Conservation (phyloP, 2,888 invertebrate species). For the Archips xylosteana region DNA sequence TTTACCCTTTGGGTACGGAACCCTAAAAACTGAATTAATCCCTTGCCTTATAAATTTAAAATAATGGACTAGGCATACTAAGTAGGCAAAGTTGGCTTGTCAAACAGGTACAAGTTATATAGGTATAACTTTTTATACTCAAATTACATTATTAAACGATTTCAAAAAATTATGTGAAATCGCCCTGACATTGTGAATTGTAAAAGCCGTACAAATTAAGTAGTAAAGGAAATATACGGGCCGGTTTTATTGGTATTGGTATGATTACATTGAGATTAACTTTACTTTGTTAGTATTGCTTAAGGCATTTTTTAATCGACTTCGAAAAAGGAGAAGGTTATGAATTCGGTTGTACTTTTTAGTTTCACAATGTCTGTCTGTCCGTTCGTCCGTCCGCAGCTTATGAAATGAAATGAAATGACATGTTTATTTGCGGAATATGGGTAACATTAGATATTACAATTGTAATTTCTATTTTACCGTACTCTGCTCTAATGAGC, state of each 20-base stretch:
- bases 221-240: neutral
- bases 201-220: neutral
- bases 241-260: neutral
- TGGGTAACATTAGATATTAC: no score
- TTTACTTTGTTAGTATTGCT: neutral
- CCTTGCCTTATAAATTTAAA: no score
- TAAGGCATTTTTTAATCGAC: no score
- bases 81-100: conserved; percentile 5
- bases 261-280: neutral
- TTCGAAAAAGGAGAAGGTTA: no score
- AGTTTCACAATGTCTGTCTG: no score
- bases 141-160: conserved; percentile 9
- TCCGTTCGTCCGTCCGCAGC: no score
- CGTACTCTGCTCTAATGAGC: no score
- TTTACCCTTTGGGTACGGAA: no score
- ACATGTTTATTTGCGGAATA: no score
- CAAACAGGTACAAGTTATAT: neutral
- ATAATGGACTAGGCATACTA: neutral
- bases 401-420: no score
- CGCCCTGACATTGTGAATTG: neutral
- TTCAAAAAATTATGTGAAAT: conserved; percentile 5
- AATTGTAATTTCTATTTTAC: no score
- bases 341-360: no score
- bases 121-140: neutral
- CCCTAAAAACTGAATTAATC: neutral